Base-by-base conservation (phyloP, 2,888 invertebrate genomes). In the Chironomus tentans region DNA sequence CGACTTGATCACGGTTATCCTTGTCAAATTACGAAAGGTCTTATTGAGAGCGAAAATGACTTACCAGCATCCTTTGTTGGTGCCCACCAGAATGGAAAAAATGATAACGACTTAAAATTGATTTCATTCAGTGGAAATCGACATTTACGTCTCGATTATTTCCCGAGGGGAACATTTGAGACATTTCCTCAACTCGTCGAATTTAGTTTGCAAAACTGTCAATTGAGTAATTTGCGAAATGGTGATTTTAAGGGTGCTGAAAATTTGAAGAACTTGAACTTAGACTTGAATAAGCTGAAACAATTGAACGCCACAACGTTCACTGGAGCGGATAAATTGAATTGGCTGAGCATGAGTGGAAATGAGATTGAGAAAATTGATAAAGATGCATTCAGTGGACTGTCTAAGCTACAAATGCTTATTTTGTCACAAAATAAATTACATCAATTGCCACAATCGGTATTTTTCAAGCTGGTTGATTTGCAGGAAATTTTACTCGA, bases 41-140 rank as follows among this genome's bases (percentile, higher is more conserved):
- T 61, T 7, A 24, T 72, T 24, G 38, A 15, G 4, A 62, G 48
- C 13, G 46, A 38, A 7, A 72, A 72, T 62, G 72, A 72, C 50
- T 65, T 65, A 21, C 56, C 61, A 21, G 72, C 50, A 62, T 62
- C 72, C 72, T 72, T 72, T 62, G 61, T 72, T 15, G 72, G 72
- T 62, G 38, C 28, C 13, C 72, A 72, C n/a, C 61, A 72, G 62
- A 38, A 15, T 46, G 72, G 72, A 62, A 72, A 72, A 38, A 50
- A 13, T n/a, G 72, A 72, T 72, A 62, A 72, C 62, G 72, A 72
- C 13, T 46, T 72, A 38, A 72, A 72, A 61, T 61, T 72, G 72
- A 72, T 72, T 61, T 72, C 72, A 4, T 72, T 72, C 46, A 72
- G 72, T 21, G 72, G 72, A n/a, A 72, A 72, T 72, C 28, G 61